These are phyloP conservation scores for Acridotheres tristis DNA, from an alignment of 2,797 vertebrate species.

Conservation along the genomic window DNA sequence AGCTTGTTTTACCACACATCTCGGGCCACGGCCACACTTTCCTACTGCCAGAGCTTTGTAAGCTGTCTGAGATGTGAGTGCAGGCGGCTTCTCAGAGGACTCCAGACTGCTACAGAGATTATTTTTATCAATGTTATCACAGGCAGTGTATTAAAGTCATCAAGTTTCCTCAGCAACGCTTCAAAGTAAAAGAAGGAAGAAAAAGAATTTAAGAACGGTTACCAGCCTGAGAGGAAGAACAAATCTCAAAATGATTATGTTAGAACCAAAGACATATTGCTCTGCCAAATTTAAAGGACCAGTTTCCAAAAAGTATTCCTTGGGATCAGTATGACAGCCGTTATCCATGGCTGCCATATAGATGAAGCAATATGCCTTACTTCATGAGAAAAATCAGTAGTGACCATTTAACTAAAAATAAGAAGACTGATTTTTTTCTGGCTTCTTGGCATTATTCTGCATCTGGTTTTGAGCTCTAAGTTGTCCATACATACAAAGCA, in stretches of 20 bases:
- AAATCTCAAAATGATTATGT: neutral
- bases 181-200: neutral
- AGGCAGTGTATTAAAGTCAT: neutral
- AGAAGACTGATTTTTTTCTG: neutral
- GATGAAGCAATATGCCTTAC: neutral
- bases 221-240: neutral
- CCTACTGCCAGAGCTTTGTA: neutral
- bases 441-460: neutral
- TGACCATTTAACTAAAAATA: neutral
- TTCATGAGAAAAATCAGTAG: neutral
- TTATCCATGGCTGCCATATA: neutral
- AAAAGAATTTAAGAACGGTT: neutral
- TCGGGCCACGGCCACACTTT: fast-evolving
- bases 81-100: neutral
- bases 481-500: neutral
- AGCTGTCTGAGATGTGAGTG: neutral
- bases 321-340: neutral
- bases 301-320: neutral
- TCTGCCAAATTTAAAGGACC: neutral
- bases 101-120: neutral
- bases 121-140: neutral
- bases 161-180: neutral
- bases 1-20: neutral
- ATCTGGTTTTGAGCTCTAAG: neutral
- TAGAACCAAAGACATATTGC: neutral